Percentiles rank a stretch among this genome's conserved stretches.
These are phyloP conservation scores for Campaea margaritaria DNA, from an alignment of 2,888 invertebrate species.

Conservation along the genomic window DNA sequence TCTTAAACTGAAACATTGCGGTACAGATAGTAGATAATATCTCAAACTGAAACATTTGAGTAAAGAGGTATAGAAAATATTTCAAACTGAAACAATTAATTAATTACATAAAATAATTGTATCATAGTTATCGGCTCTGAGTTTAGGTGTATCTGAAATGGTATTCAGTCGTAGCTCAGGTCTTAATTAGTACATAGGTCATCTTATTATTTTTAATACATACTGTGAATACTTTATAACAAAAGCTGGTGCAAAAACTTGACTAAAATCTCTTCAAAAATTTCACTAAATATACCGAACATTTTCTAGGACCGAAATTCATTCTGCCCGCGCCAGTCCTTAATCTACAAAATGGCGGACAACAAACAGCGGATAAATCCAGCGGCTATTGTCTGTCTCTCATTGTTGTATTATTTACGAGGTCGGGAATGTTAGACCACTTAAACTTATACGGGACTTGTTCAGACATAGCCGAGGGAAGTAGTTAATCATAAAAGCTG, in stretches of 20 bases:
- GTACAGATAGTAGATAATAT: too few species aligned
- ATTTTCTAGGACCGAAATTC: background rate
- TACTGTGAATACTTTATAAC: too few species aligned
- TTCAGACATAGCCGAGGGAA: slow-evolving; percentile 1
- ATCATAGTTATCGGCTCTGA: too few species aligned
- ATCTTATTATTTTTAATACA: too few species aligned
- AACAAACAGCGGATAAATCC: slow-evolving; percentile 36
- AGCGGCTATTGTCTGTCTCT: slow-evolving; percentile 39
- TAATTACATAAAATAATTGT: too few species aligned
- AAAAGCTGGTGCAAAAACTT: background rate
- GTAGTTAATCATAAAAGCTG: slow-evolving; percentile 5
- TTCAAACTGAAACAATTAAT: too few species aligned
- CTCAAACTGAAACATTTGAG: too few species aligned
- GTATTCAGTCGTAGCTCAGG: too few species aligned
- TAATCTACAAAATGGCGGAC: slow-evolving; percentile 42
- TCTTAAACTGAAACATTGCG: too few species aligned
- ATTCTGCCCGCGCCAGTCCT: slow-evolving; percentile 25
- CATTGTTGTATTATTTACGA: slow-evolving; percentile 45
- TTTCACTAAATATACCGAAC: background rate
- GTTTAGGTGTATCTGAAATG: too few species aligned
- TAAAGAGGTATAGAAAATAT: too few species aligned
- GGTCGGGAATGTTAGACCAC: slow-evolving; percentile 34
- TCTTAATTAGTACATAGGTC: too few species aligned
- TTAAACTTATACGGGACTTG: slow-evolving; percentile 30
- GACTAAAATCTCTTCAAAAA: background rate